Base-by-base conservation (phyloP, 2,113 vertebrate species). In the Shinisaurus crocodilurus region DNA sequence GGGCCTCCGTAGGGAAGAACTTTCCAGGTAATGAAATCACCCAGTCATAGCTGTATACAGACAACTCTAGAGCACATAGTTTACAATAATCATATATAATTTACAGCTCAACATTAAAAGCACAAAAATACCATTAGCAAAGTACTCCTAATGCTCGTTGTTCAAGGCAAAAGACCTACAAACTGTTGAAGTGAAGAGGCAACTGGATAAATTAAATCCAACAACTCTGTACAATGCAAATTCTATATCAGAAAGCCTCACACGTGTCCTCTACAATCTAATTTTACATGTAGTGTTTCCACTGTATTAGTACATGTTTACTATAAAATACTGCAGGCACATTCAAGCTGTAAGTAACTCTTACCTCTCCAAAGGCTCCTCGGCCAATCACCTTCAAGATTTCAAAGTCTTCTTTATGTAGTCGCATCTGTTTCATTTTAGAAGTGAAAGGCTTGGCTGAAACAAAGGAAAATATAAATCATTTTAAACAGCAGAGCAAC, bases 341-440 rank as follows among this genome's bases (percentile, higher is more conserved):
- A 72, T 45, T 90, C 80, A 85, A 87, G 20, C 0, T 10, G 50
- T 13, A 82, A 84, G 48, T 43, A 50, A 54, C 13, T 93, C 96
- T 95, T 98, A 99, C 99, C 99, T 99, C 99, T 92, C 99, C 99
- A 91, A 99, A 99, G 70, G 99, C 99, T 97, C 99, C 99, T 97
- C 99, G 97, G 94, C 99, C 99, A 96, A 99, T 99, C 96, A 99
- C 99, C 94, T 99, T 99, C 88, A 99, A 97, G 96, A 99, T 99
- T 97, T 99, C 99, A 97, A 99, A 99, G 96, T 99, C 99, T 96
- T 99, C 99, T 95, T 99, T 99, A 96, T 98, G 99, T 82, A 99
- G 97, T 90, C 99, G 97, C 99, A 99, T 98, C 97, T 99, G 99
- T 97, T 99, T 99, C 94, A 99, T 98, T 96, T 98, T 99, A 95